These are phyloP conservation scores for Drosophila infuscata DNA, from an alignment of 2,888 invertebrate genomes.

Conservation along the genomic window DNA sequence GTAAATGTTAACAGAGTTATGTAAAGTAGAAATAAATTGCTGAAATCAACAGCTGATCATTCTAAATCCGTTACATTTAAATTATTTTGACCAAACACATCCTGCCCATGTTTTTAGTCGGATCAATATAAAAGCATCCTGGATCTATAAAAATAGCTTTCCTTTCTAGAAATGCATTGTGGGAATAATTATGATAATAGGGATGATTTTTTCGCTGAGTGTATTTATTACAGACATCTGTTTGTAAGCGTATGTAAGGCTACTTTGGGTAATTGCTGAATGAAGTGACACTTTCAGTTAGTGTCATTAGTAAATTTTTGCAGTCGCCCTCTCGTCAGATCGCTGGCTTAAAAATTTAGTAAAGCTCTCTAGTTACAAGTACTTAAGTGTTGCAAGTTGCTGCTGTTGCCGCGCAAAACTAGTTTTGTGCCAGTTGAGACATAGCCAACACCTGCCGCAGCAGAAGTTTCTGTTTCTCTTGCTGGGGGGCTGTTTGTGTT, in stretches of 20 bases:
- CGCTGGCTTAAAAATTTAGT: constrained; percentile 1
- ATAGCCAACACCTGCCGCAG: constrained; percentile 11
- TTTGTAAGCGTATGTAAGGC: not conserved
- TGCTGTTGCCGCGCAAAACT: constrained; percentile 1
- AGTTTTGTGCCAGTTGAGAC: constrained; percentile 5
- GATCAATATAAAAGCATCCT: not conserved
- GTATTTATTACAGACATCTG: not conserved
- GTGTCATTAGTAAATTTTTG: not conserved
- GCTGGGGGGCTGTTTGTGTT: constrained; percentile 2
- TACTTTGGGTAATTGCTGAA: not conserved
- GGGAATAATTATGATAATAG: not conserved
- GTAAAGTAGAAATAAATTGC: too few species aligned
- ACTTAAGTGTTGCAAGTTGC: constrained; percentile 6
- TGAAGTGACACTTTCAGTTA: not conserved
- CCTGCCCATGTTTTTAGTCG: not conserved
- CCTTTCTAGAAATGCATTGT: not conserved
- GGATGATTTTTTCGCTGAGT: not conserved
- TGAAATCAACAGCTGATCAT: too few species aligned
- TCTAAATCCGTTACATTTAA: too few species aligned
- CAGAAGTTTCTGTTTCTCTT: constrained; percentile 16
- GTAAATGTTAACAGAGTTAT: too few species aligned
- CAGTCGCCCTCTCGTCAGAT: not conserved
- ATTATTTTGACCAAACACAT: too few species aligned
- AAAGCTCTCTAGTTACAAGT: constrained; percentile 4
- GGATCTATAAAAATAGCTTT: not conserved